Evolutionary conservation across 2,888 invertebrate genomes (phyloP), one percentile per base, ranked within the genome.

Genomic region (Tenodera sinensis): DNA sequence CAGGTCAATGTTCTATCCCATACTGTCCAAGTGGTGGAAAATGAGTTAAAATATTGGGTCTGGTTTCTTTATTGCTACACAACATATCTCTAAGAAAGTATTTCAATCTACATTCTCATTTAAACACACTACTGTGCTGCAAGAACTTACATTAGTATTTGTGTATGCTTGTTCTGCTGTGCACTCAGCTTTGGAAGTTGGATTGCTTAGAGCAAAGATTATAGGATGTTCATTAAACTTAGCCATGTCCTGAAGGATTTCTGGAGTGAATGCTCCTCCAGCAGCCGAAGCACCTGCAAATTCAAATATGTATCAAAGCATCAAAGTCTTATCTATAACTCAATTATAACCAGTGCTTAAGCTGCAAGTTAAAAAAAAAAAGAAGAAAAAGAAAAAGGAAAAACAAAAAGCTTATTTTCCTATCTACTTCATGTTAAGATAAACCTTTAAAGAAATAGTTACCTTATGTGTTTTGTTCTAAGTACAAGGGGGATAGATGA

Each of bases 121-220:
- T 87, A 25, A 82, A 84, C 28, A 88, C 54, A 85, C 42, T n/a
- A 54, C 15, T 42, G 1, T 42, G 42, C 42, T 42, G 8, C 89
- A 88, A 82, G 85, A 89, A 91, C 93, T 93, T 93, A 98, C 98
- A 92, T 98, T 96, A 2, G 99, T 99, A 92, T 97, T 92, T n/a
- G 95, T 95, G 92, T 98, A 99, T 0, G 99, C 99, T 91, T 97
- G 96, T 92, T 99, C 97, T 3, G 99, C 99, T 0, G 99, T 99
- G 93, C 99, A 99, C 94, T 99, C 99, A 0, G 99, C 98, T 94
- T 98, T 98, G 93, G 96, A 96, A 0, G 99, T 99, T 9, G 99
- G 99, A 94, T 99, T 99, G 91, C 99, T 99, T 83, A 99, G 95
- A 15, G 99, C 99, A 93, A 99, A 99, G 91, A 99, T 96, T 91